Base-by-base conservation (phyloP, 2,888 invertebrate genomes). In the Leptopilina myrica region DNA sequence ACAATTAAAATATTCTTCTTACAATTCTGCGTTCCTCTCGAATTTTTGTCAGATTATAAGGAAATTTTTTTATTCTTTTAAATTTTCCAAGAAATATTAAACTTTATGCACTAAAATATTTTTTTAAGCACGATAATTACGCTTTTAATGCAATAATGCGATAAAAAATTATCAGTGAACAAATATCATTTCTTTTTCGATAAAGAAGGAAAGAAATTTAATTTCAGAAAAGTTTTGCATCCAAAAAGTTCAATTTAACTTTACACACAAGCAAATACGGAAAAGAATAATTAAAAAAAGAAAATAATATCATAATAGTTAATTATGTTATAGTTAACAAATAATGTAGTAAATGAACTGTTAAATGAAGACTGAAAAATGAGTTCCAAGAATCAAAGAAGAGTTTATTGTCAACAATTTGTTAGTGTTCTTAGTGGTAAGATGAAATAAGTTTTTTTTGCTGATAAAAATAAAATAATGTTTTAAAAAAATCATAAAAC, bases 401-500 rank as follows among this genome's bases (percentile, higher is more conserved):
- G 59, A 59, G 59, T n/a, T 59, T 59, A 59, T 59, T 59, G 15
- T 59, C 59, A 59, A n/a, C 59, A 59, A n/a, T 59, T 59, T n/a
- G n/a, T 59, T 15, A 59, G 59, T 59, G n/a, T 59, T n/a, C 59
- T 59, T 7, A 59, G 59, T 5, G 59, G 59, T 59, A 59, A 59
- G 59, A 43, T 43, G 43, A 8, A 43, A 43, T 8, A 43, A 8
- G 8, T 43, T 56, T 12, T 12, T 56, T 56, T 56, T 12, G 9
- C 14, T 12, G 8, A 43, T 8, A 5, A 8, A 43, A 43, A 43
- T 43, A 43, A 8, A 56, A n/a, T n/a, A 56, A 20, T 1, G 20
- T 20, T 20, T 20, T 20, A 1, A 20, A 20, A 20, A 20, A 20
- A 20, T 20, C 20, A 20, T 20, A 20, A 20, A 20, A 20, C 0